Evolutionary conservation across 2,888 invertebrate genomes (phyloP), one percentile per base, ranked within the genome.

Genomic region (Alsophila aescularia): DNA sequence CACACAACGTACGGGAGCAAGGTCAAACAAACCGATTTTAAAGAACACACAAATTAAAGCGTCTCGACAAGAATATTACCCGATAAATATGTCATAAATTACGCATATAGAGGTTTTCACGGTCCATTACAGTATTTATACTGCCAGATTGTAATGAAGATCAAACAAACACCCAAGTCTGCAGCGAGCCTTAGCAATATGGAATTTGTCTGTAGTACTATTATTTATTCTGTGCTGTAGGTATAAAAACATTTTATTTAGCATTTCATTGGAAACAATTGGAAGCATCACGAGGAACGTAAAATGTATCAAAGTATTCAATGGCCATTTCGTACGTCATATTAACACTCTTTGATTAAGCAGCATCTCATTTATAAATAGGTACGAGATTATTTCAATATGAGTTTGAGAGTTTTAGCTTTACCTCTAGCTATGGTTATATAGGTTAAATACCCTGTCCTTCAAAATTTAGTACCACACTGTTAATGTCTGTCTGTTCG

Each of bases 261-360:
- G 35, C 59, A 60, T 67, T 73, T 75, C 52, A 83, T 83, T 82
- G 79, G 71, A 66, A 76, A 75, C 81, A 85, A 85, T 84, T 83
- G 82, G 71, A 72, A 74, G 57, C 69, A 71, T 67, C 67, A 73
- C 66, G 65, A 57, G 68, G 66, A 70, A 72, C 70, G 79, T 71
- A 74, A 78, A 76, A 78, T 77, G 76, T 72, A 31, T 36, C 31
- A 42, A 52, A 48, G 53, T 37, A 77, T 73, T 69, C 62, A 72
- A 75, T 77, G 74, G 67, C 68, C 63, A 66, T 72, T 67, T 58
- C 64, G 64, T 73, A 72, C 73, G 73, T 77, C 73, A 72, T 35
- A 31, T 18, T 34, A 55, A 10, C 52, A 56, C 42, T 53, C 50
- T 69, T 69, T 60, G 61, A 66, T 47, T 49, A 45, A 42, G 32